Evolutionary conservation across 2,797 vertebrate genomes (phyloP).

Genomic region (Adrianichthys oophorus): DNA sequence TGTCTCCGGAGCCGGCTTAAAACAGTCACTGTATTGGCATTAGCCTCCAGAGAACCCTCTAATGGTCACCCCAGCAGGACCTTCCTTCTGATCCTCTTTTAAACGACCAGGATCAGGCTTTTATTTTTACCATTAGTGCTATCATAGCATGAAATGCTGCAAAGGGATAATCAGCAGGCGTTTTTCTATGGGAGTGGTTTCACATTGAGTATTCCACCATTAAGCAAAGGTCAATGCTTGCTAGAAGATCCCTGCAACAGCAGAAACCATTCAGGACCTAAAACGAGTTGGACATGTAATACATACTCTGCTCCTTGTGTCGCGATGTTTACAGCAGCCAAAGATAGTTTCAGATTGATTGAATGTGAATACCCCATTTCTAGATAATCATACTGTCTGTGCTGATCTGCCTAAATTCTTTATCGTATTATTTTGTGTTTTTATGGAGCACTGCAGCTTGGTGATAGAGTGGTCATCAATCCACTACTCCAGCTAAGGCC

Average conservation of each 20-base stretch:
- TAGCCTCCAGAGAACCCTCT: constrained; percentile 27
- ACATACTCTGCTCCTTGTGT: no score
- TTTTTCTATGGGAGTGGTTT: constrained; percentile 23
- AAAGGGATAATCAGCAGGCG: constrained; percentile 46
- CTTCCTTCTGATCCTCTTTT: constrained; percentile 63
- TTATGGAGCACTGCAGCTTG: no score
- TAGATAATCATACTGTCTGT: no score
- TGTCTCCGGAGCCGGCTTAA: constrained; percentile 21
- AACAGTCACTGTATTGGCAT: constrained; percentile 35
- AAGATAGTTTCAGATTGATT: no score
- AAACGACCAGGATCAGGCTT: constrained; percentile 50
- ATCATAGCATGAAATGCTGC: constrained; percentile 50
- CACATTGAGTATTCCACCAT: constrained; percentile 14
- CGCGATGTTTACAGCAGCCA: no score
- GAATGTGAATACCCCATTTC: no score
- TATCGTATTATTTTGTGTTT: no score
- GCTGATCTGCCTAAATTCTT: no score
- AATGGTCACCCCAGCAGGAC: constrained; percentile 51
- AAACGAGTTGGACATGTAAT: background rate
- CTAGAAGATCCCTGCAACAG: background rate
- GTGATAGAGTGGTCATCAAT: no score
- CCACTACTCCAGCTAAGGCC: no score
- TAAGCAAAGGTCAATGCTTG: constrained; percentile 27
- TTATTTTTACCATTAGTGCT: constrained; percentile 55
- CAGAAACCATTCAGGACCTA: constrained; percentile 1